Evolutionary conservation across 2,888 invertebrate genomes (phyloP), one percentile per base, ranked within the genome.

Genomic region (Melinopterus prodromus): DNA sequence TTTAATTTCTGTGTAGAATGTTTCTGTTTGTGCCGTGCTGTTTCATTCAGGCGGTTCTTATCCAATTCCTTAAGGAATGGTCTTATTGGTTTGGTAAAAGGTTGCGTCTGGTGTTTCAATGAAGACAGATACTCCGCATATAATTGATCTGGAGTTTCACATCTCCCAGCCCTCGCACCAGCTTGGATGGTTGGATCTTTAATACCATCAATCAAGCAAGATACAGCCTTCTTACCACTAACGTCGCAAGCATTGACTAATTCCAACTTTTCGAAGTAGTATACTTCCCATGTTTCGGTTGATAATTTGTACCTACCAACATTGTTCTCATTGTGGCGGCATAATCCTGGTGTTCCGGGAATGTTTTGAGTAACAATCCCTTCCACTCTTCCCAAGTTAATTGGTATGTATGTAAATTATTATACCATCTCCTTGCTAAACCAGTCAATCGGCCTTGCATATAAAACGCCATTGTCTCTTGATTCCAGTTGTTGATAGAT

Each of bases 181-280:
- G 80, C 78, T 80, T 81, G 72, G 15, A 79, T 76, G 2, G 36
- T 77, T n/a, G 76, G 15, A 72, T 82, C 80, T 3, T 14, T 36
- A 53, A 82, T 79, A 2, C 80, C 82, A 71, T 81, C 82, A 14
- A 82, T 82, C 2, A 83, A 7, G 12, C 81, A 82, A 4, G 80
- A 82, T 6, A 83, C 81, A 14, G 82, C 83, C 15, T 82, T 77
- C 37, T 70, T 79, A 6, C 77, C 82, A 9, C 37, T 38, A 35
- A 80, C 81, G 16, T 82, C 71, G 74, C 80, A 83, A 6, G 71
- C 69, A 53, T 71, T 35, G 7, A 81, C 14, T 0, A 84, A 14
- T 74, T 82, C 83, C 81, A 84, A 69, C 84, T n/a, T 84, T 0
- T 69, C 71, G 77, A 83, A 84, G 78, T 84, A 84, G 72, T 84